These are phyloP conservation scores for Chionodraco myersi DNA, from an alignment of 2,113 vertebrate genomes.

Conservation along the genomic window DNA sequence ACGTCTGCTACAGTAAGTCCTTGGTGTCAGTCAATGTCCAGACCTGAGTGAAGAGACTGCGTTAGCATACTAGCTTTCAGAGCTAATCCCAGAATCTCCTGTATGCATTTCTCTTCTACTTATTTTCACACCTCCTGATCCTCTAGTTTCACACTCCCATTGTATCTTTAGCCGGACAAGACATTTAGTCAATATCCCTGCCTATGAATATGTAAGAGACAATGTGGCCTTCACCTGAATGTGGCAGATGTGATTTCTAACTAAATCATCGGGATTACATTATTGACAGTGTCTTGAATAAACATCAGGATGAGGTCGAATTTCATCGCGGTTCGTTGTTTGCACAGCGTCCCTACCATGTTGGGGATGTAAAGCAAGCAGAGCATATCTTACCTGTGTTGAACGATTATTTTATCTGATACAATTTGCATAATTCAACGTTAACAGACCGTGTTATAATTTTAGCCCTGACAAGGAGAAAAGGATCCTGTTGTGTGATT, in stretches of 20 bases:
- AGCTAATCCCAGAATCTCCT: constrained; percentile 72
- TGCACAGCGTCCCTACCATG: constrained; percentile 26
- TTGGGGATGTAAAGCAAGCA: constrained; percentile 22
- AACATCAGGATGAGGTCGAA: constrained; percentile 75
- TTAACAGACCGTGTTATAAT: constrained; percentile 33
- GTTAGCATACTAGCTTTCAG: constrained; percentile 47
- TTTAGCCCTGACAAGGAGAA: constrained; percentile 17
- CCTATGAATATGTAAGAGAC: constrained; percentile 79
- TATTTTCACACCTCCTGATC: constrained; percentile 61
- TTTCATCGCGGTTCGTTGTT: constrained; percentile 59
- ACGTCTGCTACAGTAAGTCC: constrained; percentile 47
- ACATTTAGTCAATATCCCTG: constrained; percentile 76
- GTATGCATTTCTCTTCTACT: constrained; percentile 75
- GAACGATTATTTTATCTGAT: constrained; percentile 33
- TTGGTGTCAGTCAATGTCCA: constrained; percentile 34
- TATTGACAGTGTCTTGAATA: constrained; percentile 78
- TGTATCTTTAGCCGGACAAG: constrained; percentile 67
- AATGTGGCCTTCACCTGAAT: constrained; percentile 72
- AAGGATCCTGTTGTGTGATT: constrained; percentile 31
- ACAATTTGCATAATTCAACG: constrained; percentile 58
- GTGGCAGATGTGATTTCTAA: constrained; percentile 76
- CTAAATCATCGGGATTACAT: constrained; percentile 79
- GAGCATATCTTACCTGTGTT: background rate
- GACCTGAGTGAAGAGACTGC: constrained; percentile 23
- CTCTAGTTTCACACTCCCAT: constrained; percentile 52